Percentiles rank a stretch among this genome's conserved stretches.
phyloP scores from a whole-genome alignment of 2,113 vertebrate species.

The Ancistrus triradiatus region DNA sequence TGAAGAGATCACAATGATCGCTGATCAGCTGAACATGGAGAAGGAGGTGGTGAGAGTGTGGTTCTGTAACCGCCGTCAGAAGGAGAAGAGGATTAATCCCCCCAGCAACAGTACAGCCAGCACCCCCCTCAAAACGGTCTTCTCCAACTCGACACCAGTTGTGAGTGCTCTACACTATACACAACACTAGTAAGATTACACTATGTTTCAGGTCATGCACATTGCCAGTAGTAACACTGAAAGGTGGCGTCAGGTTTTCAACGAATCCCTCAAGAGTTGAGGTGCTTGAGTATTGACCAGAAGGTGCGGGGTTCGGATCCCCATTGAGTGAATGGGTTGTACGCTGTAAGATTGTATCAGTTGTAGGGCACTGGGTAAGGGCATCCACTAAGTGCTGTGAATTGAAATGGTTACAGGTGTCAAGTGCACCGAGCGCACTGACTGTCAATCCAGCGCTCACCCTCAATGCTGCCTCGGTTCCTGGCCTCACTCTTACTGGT shows the following conservation, averaged over 20 bases:
- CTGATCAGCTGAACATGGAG: slow-evolving; percentile 98
- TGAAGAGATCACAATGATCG: slow-evolving; percentile 98
- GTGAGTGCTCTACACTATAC: slow-evolving; percentile 56
- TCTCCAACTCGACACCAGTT: slow-evolving; percentile 84
- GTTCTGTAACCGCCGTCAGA: slow-evolving; percentile 99
- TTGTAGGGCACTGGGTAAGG: too few relatives aligned
- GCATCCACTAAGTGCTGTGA: too few relatives aligned
- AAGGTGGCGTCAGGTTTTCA: too few relatives aligned
- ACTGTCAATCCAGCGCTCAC: slow-evolving; percentile 92
- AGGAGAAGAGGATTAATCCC: slow-evolving; percentile 97
- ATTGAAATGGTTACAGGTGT: slow-evolving; percentile 72
- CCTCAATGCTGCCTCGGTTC: slow-evolving; percentile 81
- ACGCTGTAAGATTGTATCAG: too few relatives aligned
- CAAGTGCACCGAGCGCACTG: slow-evolving; percentile 88
- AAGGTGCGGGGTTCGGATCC: too few relatives aligned
- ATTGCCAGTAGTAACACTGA: not conserved
- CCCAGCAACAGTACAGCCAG: slow-evolving; percentile 84
- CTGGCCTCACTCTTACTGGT: slow-evolving; percentile 86
- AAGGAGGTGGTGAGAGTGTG: slow-evolving; percentile 99
- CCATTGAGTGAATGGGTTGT: too few relatives aligned
- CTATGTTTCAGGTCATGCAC: too few relatives aligned
- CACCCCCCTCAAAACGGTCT: slow-evolving; percentile 93
- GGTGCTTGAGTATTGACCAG: too few relatives aligned
- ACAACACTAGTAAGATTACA: too few relatives aligned
- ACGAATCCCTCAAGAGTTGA: too few relatives aligned